phyloP scores from a whole-genome alignment of 2,113 vertebrate genomes.

The Cyprinus carpio region DNA sequence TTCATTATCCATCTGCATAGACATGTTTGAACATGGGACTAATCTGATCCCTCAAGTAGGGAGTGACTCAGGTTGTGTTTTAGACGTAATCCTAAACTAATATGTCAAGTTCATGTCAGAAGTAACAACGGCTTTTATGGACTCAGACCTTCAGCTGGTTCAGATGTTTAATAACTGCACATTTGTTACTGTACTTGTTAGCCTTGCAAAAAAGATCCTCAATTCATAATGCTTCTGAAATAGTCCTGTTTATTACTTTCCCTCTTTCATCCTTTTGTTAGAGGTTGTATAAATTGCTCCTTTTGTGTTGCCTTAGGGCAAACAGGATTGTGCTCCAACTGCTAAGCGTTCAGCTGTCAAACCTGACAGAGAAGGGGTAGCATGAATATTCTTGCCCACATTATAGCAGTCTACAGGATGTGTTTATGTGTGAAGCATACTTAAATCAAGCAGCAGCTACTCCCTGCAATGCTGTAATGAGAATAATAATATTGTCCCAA shows the following conservation, averaged over 20 bases:
- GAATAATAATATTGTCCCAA: constrained; percentile 12
- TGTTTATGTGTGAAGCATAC: constrained; percentile 2
- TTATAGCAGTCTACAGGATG: background rate
- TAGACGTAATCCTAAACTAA: constrained; percentile 8
- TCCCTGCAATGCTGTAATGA: constrained; percentile 2
- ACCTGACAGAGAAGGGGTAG: background rate
- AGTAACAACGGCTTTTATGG: background rate
- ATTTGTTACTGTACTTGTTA: background rate
- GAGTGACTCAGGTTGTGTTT: background rate
- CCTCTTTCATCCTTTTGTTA: background rate
- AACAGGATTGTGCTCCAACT: background rate
- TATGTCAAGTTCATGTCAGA: constrained; percentile 9
- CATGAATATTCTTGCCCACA: constrained; percentile 22
- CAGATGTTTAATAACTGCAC: background rate
- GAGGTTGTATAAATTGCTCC: background rate
- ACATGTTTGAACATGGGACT: background rate
- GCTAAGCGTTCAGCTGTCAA: constrained; percentile 14
- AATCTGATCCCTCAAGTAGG: background rate
- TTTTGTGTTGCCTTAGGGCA: constrained; percentile 13
- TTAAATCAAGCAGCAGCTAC: constrained; percentile 32
- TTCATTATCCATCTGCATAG: background rate
- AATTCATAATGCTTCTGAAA: background rate
- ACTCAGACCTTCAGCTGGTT: background rate
- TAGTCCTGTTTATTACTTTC: background rate
- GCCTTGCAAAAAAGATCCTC: background rate